Evolutionary conservation across 2,888 invertebrate species (phyloP).

Genomic region (Anaspis maculata): DNA sequence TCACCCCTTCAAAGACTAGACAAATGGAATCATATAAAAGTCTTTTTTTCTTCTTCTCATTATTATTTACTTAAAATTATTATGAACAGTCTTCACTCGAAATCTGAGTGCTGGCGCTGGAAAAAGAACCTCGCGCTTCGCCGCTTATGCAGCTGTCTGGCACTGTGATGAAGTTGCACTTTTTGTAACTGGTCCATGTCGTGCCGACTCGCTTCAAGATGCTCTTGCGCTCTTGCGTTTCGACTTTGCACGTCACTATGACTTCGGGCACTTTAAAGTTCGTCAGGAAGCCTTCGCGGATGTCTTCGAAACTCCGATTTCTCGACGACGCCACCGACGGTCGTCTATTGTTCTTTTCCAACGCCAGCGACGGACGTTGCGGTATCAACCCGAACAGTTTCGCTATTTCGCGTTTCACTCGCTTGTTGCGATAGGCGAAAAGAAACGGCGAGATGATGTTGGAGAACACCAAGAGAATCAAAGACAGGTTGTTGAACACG

Average conservation of each 20-base stretch:
- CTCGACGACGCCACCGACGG: not conserved
- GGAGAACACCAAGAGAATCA: conserved; percentile 54
- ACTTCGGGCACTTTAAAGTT: conserved; percentile 29
- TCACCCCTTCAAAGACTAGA: too few species aligned
- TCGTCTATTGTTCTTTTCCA: conserved; percentile 2
- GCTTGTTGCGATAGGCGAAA: conserved; percentile 66
- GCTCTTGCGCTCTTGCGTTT: conserved; percentile 32
- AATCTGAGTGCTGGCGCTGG: conserved; percentile 41
- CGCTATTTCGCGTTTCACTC: conserved; percentile 52
- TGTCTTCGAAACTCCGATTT: not conserved
- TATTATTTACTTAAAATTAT: too few species aligned
- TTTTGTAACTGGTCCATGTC: conserved; percentile 33
- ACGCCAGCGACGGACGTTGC: conserved; percentile 3
- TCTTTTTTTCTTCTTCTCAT: too few species aligned
- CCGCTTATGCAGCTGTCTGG: conserved; percentile 37
- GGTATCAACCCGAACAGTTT: conserved; percentile 39
- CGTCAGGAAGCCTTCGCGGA: not conserved
- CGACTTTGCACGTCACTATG: conserved; percentile 33
- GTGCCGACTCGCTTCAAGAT: conserved; percentile 38
- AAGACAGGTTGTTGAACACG: conserved; percentile 45
- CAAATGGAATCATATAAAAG: too few species aligned
- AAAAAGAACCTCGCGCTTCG: conserved; percentile 39
- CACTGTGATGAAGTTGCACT: conserved; percentile 38
- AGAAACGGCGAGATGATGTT: conserved; percentile 63
- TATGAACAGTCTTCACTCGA: conserved; percentile 35